Conservation (phyloP, 2,888 invertebrate species). For the Dendrolimus houi region DNA sequence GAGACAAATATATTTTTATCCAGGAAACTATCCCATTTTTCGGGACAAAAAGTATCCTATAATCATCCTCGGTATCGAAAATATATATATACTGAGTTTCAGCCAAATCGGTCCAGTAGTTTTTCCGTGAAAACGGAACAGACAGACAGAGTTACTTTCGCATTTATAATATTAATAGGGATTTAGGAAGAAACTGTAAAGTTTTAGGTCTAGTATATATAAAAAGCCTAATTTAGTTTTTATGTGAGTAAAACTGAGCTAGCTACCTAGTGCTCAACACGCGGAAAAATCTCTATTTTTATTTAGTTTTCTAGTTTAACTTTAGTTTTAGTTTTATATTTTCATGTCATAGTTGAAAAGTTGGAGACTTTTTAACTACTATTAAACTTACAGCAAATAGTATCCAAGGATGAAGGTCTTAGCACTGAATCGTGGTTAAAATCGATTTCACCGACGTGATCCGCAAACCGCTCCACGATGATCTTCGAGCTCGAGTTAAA, state of each 20-base stretch:
- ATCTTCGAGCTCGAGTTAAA: constrained; percentile 24
- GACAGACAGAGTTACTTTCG: too few relatives aligned
- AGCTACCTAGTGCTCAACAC: background rate
- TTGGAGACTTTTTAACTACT: background rate
- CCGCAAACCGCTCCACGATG: constrained; percentile 15
- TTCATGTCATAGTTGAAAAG: background rate
- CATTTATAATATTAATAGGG: too few relatives aligned
- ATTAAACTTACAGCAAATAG: constrained; percentile 22
- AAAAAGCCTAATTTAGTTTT: background rate
- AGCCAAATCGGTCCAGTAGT: too few relatives aligned
- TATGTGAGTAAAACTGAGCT: background rate
- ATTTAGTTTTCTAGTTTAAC: too few relatives aligned
- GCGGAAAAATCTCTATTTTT: background rate
- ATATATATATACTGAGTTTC: too few relatives aligned
- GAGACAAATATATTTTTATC: too few relatives aligned
- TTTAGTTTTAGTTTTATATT: too few relatives aligned
- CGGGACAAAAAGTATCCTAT: too few relatives aligned
- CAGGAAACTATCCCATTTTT: too few relatives aligned
- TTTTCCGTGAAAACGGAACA: too few relatives aligned
- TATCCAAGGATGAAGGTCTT: constrained; percentile 17
- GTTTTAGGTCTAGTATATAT: background rate
- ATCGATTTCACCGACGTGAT: constrained; percentile 13
- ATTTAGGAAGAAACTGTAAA: too few relatives aligned
- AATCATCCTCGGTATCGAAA: too few relatives aligned
- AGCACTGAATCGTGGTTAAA: constrained; percentile 17